phyloP scores from a whole-genome alignment of 2,113 vertebrate genomes.

The Semicossyphus pulcher region DNA sequence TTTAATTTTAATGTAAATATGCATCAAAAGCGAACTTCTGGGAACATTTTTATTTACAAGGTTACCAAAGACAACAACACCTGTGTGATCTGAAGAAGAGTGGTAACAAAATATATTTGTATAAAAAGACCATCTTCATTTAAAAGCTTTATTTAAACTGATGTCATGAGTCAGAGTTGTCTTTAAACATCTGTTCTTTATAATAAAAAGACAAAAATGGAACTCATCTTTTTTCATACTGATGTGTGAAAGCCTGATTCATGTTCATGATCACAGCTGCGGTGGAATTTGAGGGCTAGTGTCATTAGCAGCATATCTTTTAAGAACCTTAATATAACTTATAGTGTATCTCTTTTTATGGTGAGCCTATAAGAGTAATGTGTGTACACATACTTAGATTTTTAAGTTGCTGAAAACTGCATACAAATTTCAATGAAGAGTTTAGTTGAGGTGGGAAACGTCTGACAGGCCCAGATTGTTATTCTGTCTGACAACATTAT shows the following conservation, averaged over 20 bases:
- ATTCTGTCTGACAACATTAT: neutral
- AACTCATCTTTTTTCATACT: slow-evolving; percentile 13
- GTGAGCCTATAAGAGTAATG: too few relatives aligned
- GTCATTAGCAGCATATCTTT: neutral
- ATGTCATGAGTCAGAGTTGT: slow-evolving; percentile 62
- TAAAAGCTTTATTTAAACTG: slow-evolving; percentile 69
- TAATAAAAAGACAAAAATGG: slow-evolving; percentile 75
- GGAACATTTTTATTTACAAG: slow-evolving; percentile 9
- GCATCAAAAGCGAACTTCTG: slow-evolving; percentile 35
- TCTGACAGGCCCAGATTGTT: neutral
- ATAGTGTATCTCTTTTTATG: too few relatives aligned
- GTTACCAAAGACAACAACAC: slow-evolving; percentile 18
- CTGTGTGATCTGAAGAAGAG: neutral
- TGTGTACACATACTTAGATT: too few relatives aligned
- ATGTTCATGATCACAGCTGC: neutral
- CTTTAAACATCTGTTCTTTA: slow-evolving; percentile 73
- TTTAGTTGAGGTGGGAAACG: too few relatives aligned
- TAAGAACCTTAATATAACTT: neutral
- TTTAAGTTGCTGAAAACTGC: too few relatives aligned
- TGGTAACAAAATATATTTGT: slow-evolving; percentile 58
- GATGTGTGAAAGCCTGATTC: neutral
- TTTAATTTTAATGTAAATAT: slow-evolving; percentile 78
- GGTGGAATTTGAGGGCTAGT: neutral
- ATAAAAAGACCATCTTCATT: slow-evolving; percentile 61
- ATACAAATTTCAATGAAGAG: too few relatives aligned